phyloP scores from a whole-genome alignment of 2,888 invertebrate genomes.

The Chrysotoxum bicinctum region DNA sequence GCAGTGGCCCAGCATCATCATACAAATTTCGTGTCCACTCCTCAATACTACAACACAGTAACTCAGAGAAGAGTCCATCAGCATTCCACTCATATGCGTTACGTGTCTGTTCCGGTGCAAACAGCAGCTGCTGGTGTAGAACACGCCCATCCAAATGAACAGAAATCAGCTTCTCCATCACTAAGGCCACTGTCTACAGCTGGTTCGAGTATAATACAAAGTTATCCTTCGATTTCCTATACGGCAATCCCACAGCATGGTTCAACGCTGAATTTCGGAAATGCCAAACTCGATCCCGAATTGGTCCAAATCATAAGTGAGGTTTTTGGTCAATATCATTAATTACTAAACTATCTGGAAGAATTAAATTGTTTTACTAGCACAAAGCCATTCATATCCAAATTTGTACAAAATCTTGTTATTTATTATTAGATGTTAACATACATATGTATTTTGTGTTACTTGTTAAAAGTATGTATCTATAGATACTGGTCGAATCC shows the following conservation, averaged over 20 bases:
- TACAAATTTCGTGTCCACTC: background rate
- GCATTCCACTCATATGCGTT: slow-evolving; percentile 29
- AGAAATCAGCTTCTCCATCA: slow-evolving; percentile 22
- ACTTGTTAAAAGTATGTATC: background rate
- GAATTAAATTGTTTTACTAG: background rate
- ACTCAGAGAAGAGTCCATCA: slow-evolving; percentile 38
- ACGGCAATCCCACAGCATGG: slow-evolving; percentile 31
- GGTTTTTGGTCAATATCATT: slow-evolving; percentile 32
- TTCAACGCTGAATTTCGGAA: slow-evolving; percentile 46
- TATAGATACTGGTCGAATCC: background rate
- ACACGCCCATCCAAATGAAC: slow-evolving; percentile 30
- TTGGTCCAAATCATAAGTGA: slow-evolving; percentile 45
- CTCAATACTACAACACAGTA: slow-evolving; percentile 35
- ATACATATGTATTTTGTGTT: background rate
- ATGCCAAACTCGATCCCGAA: slow-evolving; percentile 48
- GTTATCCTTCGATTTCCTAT: slow-evolving; percentile 61
- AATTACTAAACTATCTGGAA: background rate
- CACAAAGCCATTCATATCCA: background rate
- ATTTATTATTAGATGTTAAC: slow-evolving; percentile 17
- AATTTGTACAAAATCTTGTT: slow-evolving; percentile 15
- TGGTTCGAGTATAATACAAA: slow-evolving; percentile 44
- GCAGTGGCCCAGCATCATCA: slow-evolving; percentile 5
- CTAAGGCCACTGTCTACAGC: slow-evolving; percentile 28
- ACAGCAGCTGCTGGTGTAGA: slow-evolving; percentile 6
- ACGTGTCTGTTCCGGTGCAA: slow-evolving; percentile 31